Conservation (phyloP, 2,888 invertebrate species). For the Dasysyrphus tricinctus region DNA sequence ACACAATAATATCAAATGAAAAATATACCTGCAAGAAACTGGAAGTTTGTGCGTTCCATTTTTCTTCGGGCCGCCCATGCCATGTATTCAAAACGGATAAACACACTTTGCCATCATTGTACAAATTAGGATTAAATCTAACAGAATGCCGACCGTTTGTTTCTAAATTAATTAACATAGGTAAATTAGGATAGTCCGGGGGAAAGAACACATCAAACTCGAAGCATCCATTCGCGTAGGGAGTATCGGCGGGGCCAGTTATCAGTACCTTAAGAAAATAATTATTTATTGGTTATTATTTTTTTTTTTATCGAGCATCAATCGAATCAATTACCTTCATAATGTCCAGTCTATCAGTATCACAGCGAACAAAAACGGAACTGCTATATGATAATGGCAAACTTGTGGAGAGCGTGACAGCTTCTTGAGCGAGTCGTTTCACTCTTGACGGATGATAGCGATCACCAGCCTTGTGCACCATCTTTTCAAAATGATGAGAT, state of each 20-base stretch:
- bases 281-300: not conserved
- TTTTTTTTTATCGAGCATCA: not conserved
- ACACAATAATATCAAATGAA: no score
- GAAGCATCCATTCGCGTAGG: constrained; percentile 96
- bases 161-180: constrained; percentile 95
- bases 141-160: constrained; percentile 95
- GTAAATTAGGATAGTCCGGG: constrained; percentile 91
- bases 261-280: constrained; percentile 89
- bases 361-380: constrained; percentile 97
- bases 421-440: constrained; percentile 96
- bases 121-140: constrained; percentile 96
- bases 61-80: constrained; percentile 98
- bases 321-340: constrained; percentile 89
- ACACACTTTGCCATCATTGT: constrained; percentile 97
- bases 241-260: constrained; percentile 95
- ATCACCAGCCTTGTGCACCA: constrained; percentile 93
- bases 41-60: constrained; percentile 98
- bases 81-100: constrained; percentile 97
- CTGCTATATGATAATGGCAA: constrained; percentile 96
- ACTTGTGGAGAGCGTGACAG: constrained; percentile 95
- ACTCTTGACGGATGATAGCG: constrained; percentile 93
- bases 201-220: constrained; percentile 96
- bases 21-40: constrained; percentile 90
- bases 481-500: constrained; percentile 95
- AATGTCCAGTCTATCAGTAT: constrained; percentile 95